These are phyloP conservation scores for Mallateleia sp. DNA, from an alignment of 2,888 invertebrate species.

Conservation along the genomic window DNA sequence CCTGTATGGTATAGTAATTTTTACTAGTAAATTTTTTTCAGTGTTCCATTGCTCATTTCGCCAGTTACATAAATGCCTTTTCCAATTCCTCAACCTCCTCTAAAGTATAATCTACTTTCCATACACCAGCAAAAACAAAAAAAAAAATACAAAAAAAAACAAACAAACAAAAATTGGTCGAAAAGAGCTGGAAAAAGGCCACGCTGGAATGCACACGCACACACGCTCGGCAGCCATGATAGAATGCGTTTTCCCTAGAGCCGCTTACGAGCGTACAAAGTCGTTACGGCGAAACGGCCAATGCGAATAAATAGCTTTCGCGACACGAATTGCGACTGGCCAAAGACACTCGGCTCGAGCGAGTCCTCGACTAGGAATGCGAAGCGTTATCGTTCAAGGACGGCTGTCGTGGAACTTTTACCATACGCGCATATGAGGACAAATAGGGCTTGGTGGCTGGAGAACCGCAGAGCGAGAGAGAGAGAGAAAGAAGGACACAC, in stretches of 20 bases:
- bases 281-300: constrained; percentile 48
- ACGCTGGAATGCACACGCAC: constrained; percentile 5
- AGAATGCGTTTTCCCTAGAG: constrained; percentile 52
- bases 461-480: not conserved
- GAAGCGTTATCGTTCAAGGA: constrained; percentile 75
- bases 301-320: constrained; percentile 68
- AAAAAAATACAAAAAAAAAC: too few relatives aligned
- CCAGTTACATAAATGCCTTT: too few relatives aligned
- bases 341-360: constrained; percentile 61
- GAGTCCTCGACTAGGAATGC: constrained; percentile 74
- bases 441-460: constrained; percentile 40
- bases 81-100: too few relatives aligned
- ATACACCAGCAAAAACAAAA: too few relatives aligned
- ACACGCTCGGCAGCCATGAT: constrained; percentile 24
- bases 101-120: too few relatives aligned
- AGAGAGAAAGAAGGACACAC: not conserved
- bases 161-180: not conserved
- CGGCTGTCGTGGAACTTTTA: constrained; percentile 65
- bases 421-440: constrained; percentile 54
- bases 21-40: too few relatives aligned
- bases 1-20: too few relatives aligned
- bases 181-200: not conserved
- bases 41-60: too few relatives aligned
- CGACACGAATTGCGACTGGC: constrained; percentile 70
- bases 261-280: constrained; percentile 35